A percentile compares a stretch with the other conserved stretches of the same genome.
Evolutionary conservation across 2,113 vertebrate genomes (phyloP).

Genomic region (Grammomys dolichurus): DNA sequence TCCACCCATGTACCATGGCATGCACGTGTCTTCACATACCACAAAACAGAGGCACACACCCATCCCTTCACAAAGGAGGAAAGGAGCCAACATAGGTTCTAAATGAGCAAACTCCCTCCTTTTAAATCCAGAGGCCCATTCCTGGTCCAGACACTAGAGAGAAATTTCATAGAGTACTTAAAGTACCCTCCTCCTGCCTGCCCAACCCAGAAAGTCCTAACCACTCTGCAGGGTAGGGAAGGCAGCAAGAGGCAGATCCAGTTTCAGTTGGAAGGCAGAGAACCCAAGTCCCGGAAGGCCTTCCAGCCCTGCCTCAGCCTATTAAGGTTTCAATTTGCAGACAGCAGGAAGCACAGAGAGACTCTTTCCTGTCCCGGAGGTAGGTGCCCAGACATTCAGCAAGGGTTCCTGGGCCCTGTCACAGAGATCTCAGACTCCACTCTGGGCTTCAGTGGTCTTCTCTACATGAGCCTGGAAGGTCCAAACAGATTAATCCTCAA

Average conservation of each 20-base stretch:
- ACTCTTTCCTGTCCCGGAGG: not conserved
- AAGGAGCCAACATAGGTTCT: not conserved
- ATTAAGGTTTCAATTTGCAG: not conserved
- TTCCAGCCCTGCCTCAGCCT: not conserved
- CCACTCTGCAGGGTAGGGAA: not conserved
- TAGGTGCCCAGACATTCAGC: not conserved
- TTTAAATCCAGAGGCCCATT: constrained; percentile 49
- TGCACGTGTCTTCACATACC: not conserved
- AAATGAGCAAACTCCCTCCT: not conserved
- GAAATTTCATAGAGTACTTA: not conserved
- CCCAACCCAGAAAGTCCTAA: not conserved
- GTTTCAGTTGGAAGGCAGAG: not conserved
- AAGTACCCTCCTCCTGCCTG: not conserved
- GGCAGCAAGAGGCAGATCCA: not conserved
- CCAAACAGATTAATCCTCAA: not conserved
- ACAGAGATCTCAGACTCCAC: not conserved
- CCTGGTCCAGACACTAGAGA: constrained; percentile 40
- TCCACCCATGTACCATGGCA: too few relatives aligned
- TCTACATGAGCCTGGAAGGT: not conserved
- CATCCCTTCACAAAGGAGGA: not conserved
- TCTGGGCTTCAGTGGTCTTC: not conserved
- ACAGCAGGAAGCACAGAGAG: not conserved
- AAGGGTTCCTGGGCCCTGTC: not conserved
- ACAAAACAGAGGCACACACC: not conserved
- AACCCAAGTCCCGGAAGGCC: not conserved